A percentile compares a stretch with the other conserved stretches of the same genome.
These are phyloP conservation scores for Noctua janthina DNA, from an alignment of 2,888 invertebrate species.

Conservation along the genomic window DNA sequence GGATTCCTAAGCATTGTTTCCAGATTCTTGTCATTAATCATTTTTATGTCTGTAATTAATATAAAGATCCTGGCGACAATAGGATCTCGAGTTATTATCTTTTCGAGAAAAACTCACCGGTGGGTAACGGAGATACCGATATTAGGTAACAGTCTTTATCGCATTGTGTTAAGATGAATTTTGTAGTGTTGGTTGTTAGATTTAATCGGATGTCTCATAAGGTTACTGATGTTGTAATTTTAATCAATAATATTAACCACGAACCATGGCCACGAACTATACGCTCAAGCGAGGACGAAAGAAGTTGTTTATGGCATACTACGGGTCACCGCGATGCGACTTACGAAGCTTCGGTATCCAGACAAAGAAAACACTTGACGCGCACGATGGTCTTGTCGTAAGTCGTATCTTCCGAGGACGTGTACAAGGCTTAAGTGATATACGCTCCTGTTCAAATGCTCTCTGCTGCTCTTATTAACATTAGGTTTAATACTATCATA, in stretches of 20 bases:
- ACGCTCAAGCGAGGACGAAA: not conserved
- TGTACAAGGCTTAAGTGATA: not conserved
- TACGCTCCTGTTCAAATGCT: not conserved
- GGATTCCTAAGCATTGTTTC: conserved; percentile 85
- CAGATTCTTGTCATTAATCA: conserved; percentile 87
- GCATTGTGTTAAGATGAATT: conserved; percentile 20
- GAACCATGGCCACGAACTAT: not conserved
- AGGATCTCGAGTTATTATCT: conserved; percentile 74
- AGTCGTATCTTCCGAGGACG: not conserved
- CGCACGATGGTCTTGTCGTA: not conserved
- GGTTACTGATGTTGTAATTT: conserved; percentile 22
- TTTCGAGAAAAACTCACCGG: conserved; percentile 72
- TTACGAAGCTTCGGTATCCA: not conserved
- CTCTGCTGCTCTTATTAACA: not conserved
- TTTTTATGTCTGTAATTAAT: conserved; percentile 89
- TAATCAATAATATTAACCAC: conserved; percentile 4
- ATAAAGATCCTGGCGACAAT: conserved; percentile 85
- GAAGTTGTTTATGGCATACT: not conserved
- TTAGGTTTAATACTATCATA: not conserved
- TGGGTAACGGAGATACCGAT: conserved; percentile 28
- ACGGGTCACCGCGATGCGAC: not conserved
- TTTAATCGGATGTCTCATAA: conserved; percentile 8
- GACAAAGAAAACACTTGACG: not conserved
- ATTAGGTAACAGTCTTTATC: conserved; percentile 20
- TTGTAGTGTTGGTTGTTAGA: not conserved